A percentile compares a stretch with the other conserved stretches of the same genome.
Evolutionary conservation across 2,113 vertebrate species (phyloP).

Genomic region (Atractosteus spatula): DNA sequence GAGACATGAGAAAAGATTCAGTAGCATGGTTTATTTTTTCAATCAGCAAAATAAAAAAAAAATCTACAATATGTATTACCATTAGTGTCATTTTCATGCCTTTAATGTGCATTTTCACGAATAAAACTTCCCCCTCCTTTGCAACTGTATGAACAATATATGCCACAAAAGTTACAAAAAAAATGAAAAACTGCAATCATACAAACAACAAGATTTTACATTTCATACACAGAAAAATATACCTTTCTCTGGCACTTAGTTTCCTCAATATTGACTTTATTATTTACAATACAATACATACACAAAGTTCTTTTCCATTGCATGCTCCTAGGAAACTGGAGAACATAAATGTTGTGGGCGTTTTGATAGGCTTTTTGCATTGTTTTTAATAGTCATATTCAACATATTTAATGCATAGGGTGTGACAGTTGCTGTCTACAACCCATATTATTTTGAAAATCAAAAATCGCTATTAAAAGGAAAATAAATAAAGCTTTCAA

Average conservation of each 20-base stretch:
- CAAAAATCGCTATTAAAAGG: constrained; percentile 22
- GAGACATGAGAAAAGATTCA: constrained; percentile 48
- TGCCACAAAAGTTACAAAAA: constrained; percentile 62
- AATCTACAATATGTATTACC: constrained; percentile 56
- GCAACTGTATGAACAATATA: constrained; percentile 32
- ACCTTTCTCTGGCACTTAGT: constrained; percentile 51
- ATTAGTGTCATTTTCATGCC: constrained; percentile 62
- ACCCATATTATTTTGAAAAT: constrained; percentile 21
- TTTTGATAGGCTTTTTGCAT: constrained; percentile 27
- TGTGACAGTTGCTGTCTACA: constrained; percentile 13
- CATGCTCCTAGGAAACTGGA: constrained; percentile 29
- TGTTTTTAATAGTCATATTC: constrained; percentile 21
- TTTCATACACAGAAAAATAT: constrained; percentile 61
- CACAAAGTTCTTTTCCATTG: constrained; percentile 42
- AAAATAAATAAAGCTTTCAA: constrained; percentile 45
- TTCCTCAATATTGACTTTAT: constrained; percentile 33
- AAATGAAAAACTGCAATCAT: constrained; percentile 50
- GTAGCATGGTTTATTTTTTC: constrained; percentile 61
- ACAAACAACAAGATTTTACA: constrained; percentile 37
- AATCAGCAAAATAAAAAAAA: constrained; percentile 56
- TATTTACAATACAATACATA: constrained; percentile 54
- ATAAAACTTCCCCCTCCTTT: constrained; percentile 41
- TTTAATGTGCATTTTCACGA: constrained; percentile 57
- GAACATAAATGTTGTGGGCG: constrained; percentile 28
- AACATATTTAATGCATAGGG: constrained; percentile 33